These are phyloP conservation scores for Amiota mariae DNA, from an alignment of 2,888 invertebrate species.

Conservation along the genomic window DNA sequence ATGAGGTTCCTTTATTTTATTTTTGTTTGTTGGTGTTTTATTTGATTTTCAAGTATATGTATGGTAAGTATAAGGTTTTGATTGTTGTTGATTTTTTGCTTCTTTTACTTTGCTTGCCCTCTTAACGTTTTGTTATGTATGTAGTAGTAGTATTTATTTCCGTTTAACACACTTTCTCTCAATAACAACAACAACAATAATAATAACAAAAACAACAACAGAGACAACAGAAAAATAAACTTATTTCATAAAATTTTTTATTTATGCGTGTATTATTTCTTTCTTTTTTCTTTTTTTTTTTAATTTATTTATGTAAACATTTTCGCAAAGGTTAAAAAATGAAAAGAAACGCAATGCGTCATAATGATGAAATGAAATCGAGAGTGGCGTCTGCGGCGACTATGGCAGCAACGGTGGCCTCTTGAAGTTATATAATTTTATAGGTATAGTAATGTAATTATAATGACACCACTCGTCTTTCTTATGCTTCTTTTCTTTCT, in stretches of 20 bases:
- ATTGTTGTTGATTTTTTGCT: not conserved
- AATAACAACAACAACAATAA: not conserved
- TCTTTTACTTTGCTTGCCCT: not conserved
- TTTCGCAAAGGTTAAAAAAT: constrained; percentile 12
- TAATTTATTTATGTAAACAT: constrained; percentile 11
- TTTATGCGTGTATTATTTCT: not conserved
- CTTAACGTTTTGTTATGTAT: not conserved
- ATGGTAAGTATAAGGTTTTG: no score
- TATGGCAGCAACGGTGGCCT: no score
- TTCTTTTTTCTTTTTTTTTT: not conserved
- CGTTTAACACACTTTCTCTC: constrained; percentile 20
- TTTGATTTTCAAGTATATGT: no score
- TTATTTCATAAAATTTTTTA: not conserved
- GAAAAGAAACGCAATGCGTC: constrained; percentile 11
- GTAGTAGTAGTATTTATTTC: constrained; percentile 5
- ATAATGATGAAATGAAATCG: not conserved
- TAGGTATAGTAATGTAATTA: no score
- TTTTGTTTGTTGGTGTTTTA: not conserved
- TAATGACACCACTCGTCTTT: no score
- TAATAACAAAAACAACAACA: not conserved
- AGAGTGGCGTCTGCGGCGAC: no score
- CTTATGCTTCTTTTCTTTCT: no score
- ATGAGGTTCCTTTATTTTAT: no score
- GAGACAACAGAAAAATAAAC: not conserved
- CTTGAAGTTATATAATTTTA: no score